Evolutionary conservation across 64 coral and sea anemone genomes (phyloP), one percentile per base, ranked within the genome.

Genomic region (Platygyra sinensis): DNA sequence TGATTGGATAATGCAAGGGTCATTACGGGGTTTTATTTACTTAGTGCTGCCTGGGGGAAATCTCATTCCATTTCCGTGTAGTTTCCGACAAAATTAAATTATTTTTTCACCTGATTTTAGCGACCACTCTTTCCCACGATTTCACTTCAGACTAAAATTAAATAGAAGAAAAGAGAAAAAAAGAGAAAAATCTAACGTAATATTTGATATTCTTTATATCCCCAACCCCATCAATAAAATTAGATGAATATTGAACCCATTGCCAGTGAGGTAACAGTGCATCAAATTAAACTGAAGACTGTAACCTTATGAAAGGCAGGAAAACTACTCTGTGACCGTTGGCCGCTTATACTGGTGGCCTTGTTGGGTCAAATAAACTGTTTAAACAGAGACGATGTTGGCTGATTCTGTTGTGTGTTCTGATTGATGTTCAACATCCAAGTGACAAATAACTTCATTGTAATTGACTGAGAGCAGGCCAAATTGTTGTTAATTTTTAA

Each of bases 201-300:
- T 51, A 71, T 85, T 85, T 85, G 81, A 85, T 85, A 85, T 71
- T 65, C 81, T 85, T 85, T 85, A 67, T 83, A 85, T 85, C 64
- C 36, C 62, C 63, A 27, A 42, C 30, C 62, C 63, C 62, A 49
- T 51, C 10, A 24, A 85, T 71, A 85, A 28, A 71, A 28, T 15
- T 50, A 83, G 60, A 65, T 83, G 61, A 85, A 71, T 71, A 85
- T 85, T 64, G n/a, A 72, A 72, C 62, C 39, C 81, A 71, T 10
- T 28, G 63, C 62, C 20, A 13, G 32, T 38, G 6, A 49, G 39
- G 67, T 85, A 29, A 17, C 32, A 49, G 81, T 71, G 24, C 63
- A 22, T 39, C 17, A 27, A 1, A 61, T 25, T 8, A 80, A 80
- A 61, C 61, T 57, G 42, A 80, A 60, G 9, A 33, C 54, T 31